Evolutionary conservation across 2,888 invertebrate species (phyloP).

Genomic region (Ramazzottius varieornatus): DNA sequence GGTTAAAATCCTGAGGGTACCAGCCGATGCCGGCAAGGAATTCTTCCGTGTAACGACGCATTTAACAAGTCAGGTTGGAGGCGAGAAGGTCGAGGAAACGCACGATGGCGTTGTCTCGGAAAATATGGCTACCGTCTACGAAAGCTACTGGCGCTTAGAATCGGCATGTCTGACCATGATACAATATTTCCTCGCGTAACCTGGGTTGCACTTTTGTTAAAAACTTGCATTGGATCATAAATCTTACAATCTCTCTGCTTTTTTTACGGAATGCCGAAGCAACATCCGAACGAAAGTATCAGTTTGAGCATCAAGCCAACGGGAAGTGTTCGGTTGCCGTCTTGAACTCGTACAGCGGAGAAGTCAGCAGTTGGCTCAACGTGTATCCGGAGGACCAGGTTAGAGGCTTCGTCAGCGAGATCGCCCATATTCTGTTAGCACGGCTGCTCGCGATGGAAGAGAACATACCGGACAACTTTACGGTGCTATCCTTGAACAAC

Average conservation of each 20-base stretch:
- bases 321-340: background rate
- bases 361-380: background rate
- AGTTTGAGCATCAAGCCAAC: background rate
- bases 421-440: background rate
- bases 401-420: background rate
- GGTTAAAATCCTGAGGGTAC: background rate
- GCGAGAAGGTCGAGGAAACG: background rate
- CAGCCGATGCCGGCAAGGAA: background rate
- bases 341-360: background rate
- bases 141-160: too few relatives aligned
- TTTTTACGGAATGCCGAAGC: too few relatives aligned
- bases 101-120: background rate
- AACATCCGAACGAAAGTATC: too few relatives aligned
- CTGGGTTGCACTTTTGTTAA: too few relatives aligned
- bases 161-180: too few relatives aligned
- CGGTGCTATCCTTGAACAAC: background rate
- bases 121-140: background rate
- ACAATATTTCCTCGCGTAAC: too few relatives aligned
- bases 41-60: background rate
- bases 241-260: too few relatives aligned
- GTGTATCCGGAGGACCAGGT: background rate
- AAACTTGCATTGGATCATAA: too few relatives aligned
- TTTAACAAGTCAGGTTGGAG: background rate
- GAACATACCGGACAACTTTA: background rate
- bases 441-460: background rate